Evolutionary conservation across 2,888 invertebrate species (phyloP).

Genomic region (Cremastinae sp.): DNA sequence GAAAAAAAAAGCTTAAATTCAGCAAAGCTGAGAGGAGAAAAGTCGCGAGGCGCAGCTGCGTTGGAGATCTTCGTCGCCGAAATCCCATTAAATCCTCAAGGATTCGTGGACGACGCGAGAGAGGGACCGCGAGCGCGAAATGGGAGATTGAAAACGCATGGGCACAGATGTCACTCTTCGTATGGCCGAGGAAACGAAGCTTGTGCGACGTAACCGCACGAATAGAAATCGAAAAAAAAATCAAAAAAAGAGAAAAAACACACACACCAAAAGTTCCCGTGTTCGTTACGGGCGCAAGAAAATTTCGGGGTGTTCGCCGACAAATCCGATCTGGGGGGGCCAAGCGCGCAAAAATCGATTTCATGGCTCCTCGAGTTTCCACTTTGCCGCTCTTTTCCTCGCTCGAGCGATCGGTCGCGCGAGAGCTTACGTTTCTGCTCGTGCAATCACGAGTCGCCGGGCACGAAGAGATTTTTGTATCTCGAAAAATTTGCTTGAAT

Average conservation of each 20-base stretch:
- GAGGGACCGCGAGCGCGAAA: constrained; percentile 48
- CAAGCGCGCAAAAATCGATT: constrained; percentile 69
- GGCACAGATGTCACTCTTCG: constrained; percentile 67
- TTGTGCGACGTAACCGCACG: not conserved
- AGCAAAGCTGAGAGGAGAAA: not conserved
- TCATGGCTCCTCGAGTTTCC: constrained; percentile 70
- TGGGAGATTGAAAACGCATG: constrained; percentile 45
- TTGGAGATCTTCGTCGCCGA: constrained; percentile 43
- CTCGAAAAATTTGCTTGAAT: not conserved
- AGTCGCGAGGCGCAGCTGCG: constrained; percentile 61
- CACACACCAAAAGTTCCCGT: not conserved
- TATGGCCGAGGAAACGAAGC: constrained; percentile 34
- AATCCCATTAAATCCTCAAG: constrained; percentile 68
- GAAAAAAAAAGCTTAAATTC: constrained; percentile 12
- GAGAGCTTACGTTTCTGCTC: constrained; percentile 9
- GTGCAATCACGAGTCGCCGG: constrained; percentile 47
- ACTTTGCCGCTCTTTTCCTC: constrained; percentile 64
- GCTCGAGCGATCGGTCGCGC: constrained; percentile 59
- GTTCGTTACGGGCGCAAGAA: constrained; percentile 1
- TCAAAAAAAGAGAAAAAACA: not conserved
- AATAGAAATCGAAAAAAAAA: not conserved
- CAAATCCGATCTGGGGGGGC: constrained; percentile 64
- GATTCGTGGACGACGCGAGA: constrained; percentile 59
- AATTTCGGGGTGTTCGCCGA: constrained; percentile 27
- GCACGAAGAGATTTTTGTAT: constrained; percentile 20